A percentile compares a stretch with the other conserved stretches of the same genome.
Conservation (phyloP, 92 coral and sea anemone species). For the Metridium senile region DNA sequence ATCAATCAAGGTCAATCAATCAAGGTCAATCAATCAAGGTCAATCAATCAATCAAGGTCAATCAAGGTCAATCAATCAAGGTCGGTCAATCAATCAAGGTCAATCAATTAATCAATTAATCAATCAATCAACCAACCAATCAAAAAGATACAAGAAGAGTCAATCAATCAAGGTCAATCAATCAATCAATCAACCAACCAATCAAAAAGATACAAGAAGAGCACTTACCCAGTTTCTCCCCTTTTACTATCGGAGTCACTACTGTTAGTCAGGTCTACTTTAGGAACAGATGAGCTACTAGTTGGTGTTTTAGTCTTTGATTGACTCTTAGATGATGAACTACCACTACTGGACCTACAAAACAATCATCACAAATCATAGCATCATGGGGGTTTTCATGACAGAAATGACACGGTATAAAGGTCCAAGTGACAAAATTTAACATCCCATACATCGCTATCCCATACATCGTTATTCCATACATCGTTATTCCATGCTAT, state of each 20-base stretch:
- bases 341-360: slow-evolving; percentile 20
- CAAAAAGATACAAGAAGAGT: too few species aligned
- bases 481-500: too few species aligned
- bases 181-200: neutral
- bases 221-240: slow-evolving; percentile 48
- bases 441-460: too few species aligned
- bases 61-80: neutral
- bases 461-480: too few species aligned
- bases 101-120: neutral
- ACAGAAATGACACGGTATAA: too few species aligned
- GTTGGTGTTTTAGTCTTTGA: slow-evolving; percentile 24
- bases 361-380: neutral
- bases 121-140: too few species aligned
- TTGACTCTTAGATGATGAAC: neutral
- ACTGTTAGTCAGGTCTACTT: slow-evolving; percentile 45
- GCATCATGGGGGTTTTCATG: neutral
- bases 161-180: neutral
- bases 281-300: slow-evolving; percentile 26
- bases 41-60: neutral
- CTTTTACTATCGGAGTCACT: slow-evolving; percentile 56
- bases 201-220: neutral
- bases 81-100: neutral
- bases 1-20: too few species aligned
- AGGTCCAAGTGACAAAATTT: too few species aligned
- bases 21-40: slow-evolving; percentile 1